Evolutionary conservation across 2,797 vertebrate genomes (phyloP).

Genomic region (Pseudotriccus pelzelni): DNA sequence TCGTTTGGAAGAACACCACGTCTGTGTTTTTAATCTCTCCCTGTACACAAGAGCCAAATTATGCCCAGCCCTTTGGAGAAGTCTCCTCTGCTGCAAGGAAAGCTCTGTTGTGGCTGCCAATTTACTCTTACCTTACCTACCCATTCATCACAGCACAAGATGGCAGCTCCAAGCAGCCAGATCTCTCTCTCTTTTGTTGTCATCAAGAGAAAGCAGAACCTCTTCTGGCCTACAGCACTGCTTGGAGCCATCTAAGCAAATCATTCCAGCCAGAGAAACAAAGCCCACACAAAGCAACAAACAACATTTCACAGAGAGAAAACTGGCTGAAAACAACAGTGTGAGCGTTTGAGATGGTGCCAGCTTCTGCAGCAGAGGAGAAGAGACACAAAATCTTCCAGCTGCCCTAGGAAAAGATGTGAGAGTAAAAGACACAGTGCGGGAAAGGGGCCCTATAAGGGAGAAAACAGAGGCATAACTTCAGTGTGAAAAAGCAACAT

Average conservation of each 20-base stretch:
- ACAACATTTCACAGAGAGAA: background rate
- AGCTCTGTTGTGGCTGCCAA: background rate
- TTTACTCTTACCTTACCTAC: background rate
- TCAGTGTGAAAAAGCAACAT: background rate
- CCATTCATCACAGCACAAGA: background rate
- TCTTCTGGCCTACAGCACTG: background rate
- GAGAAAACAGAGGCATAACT: background rate
- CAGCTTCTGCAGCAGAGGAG: background rate
- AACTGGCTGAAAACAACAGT: background rate
- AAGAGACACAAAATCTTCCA: background rate
- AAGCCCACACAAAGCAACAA: background rate
- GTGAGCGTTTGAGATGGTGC: background rate
- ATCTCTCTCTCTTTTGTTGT: background rate
- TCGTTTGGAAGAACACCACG: background rate
- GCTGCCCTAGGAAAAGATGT: background rate
- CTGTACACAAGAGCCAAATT: conserved; percentile 9
- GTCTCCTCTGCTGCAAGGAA: background rate
- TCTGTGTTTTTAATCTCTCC: background rate
- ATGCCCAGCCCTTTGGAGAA: background rate
- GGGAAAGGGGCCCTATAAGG: background rate
- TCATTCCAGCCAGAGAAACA: conserved; percentile 14
- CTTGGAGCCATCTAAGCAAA: background rate
- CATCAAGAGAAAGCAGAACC: background rate
- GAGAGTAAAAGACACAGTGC: background rate
- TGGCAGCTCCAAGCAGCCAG: background rate